Base-by-base conservation (phyloP, 2,113 vertebrate genomes). In the Bostrychus sinensis region DNA sequence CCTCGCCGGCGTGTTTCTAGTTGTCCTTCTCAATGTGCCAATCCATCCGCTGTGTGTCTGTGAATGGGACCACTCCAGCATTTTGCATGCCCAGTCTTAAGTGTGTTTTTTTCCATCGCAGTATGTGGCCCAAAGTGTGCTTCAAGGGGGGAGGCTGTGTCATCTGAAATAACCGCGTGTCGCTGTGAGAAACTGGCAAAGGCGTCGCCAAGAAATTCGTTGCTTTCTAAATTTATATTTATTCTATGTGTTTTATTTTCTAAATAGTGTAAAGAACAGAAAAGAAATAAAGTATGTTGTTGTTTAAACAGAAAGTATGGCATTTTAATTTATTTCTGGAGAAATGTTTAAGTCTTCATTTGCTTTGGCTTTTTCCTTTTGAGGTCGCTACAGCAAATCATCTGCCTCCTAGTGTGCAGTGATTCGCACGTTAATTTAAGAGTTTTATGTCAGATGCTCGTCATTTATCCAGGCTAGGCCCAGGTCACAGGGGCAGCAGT, bases 161-260 rank as follows among this genome's bases (percentile, higher is more conserved):
- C 77, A 72, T 48, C 45, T 2, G 48, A 80, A 51, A 73, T 75
- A 85, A 66, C 68, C 72, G 66, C 20, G 75, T 77, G 78, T 85
- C 76, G 72, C 81, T 85, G 76, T 83, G 81, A 78, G 72, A 87
- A 77, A 70, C 78, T 65, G 60, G 80, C 70, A 50, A 70, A 42
- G 58, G 41, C 26, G 25, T 80, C 55, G 1, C 66, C 39, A 17
- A 56, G 63, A 75, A 54, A 72, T 28, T 43, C 70, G 74, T 87
- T 28, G 89, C 88, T 91, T 91, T 91, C 84, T 90, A 91, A 82
- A 84, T 91, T 90, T 91, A 81, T 92, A 92, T 92, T 91, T 91
- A 92, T 92, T 89, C 82, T 83, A 74, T 89, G 89, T 91, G 87
- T 89, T 90, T 89, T 86, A 83, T 91, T 92, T 91, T 91, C 66